Base-by-base conservation (phyloP, 2,797 vertebrate genomes). In the Thripadectes ignobilis region DNA sequence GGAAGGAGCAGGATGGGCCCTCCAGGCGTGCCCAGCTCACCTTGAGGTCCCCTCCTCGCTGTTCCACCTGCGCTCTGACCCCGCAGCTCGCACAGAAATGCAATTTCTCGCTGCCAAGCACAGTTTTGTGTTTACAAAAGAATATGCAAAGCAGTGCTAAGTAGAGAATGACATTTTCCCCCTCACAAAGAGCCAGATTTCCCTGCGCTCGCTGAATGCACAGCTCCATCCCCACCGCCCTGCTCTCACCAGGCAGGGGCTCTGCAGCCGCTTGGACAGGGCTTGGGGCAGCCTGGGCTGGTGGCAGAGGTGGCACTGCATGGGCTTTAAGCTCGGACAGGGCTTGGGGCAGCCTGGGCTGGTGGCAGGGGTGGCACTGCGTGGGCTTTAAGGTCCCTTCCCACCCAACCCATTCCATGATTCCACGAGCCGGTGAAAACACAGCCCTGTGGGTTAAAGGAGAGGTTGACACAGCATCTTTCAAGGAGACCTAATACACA, bases 101-200 rank as follows among this genome's bases (percentile, higher is more conserved):
- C 45, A 21, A 16, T 51, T 94, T 91, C 66, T n/a, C 6, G 82
- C 93, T 92, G 95, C 89, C 94, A 68, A 51, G 81, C 51, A 83
- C 67, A 51, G 58, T 73, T 94, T 92, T 39, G 81, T 74, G 73
- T 95, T 68, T 81, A 71, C 95, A 88, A 92, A 95, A 92, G 96
- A 89, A 80, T 84, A 94, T 94, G 95, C 95, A 97, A 96, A 97
- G 90, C 52, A 91, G 93, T 75, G 51, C 92, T 95, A 96, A 93
- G 96, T 95, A 95, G 85, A 78, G 96, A 85, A 77, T 48, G 95
- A 96, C 95, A 93, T 97, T 94, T 95, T 84, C 88, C 92, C 92
- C 95, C 85, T 95, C 88, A 80, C 94, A 88, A 94, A 96, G 95
- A 96, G 89, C 85, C 95, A 92, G 95, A 85, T 96, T 97, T 96